phyloP scores from a whole-genome alignment of 2,888 invertebrate species.

The Escarpia spicata region DNA sequence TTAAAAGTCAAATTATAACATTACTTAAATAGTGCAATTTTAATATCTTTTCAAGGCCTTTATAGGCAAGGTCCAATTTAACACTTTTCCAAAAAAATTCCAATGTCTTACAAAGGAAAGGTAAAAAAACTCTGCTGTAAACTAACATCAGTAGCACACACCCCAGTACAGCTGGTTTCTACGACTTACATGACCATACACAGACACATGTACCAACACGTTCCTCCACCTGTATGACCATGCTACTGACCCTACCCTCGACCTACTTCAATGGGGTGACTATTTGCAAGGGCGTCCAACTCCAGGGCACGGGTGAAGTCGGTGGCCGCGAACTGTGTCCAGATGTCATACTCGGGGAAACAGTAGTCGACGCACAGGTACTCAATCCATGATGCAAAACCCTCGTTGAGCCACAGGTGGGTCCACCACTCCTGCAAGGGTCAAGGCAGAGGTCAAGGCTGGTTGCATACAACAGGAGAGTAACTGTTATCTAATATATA shows the following conservation, averaged over 20 bases:
- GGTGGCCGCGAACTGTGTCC: slow-evolving; percentile 94
- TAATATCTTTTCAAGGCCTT: no score
- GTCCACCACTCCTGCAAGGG: slow-evolving; percentile 88
- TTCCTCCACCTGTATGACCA: no score
- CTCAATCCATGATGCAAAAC: slow-evolving; percentile 95
- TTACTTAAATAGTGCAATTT: no score
- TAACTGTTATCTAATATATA: not conserved
- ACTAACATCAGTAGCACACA: no score
- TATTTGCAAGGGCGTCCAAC: slow-evolving; percentile 85
- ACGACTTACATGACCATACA: no score
- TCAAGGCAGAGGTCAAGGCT: slow-evolving; percentile 21
- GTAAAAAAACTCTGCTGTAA: no score
- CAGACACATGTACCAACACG: no score
- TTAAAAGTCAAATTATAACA: no score
- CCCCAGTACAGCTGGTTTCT: no score
- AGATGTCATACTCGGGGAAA: slow-evolving; percentile 95
- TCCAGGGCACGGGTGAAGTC: slow-evolving; percentile 82
- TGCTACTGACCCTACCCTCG: not conserved
- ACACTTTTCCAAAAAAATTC: no score
- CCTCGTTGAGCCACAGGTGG: slow-evolving; percentile 93
- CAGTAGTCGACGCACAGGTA: slow-evolving; percentile 91
- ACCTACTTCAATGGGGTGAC: slow-evolving; percentile 92
- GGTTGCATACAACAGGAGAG: not conserved
- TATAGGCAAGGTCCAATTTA: no score
- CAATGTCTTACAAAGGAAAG: no score